These are phyloP conservation scores for Furnarius figulus DNA, from an alignment of 2,113 vertebrate species.

Conservation along the genomic window DNA sequence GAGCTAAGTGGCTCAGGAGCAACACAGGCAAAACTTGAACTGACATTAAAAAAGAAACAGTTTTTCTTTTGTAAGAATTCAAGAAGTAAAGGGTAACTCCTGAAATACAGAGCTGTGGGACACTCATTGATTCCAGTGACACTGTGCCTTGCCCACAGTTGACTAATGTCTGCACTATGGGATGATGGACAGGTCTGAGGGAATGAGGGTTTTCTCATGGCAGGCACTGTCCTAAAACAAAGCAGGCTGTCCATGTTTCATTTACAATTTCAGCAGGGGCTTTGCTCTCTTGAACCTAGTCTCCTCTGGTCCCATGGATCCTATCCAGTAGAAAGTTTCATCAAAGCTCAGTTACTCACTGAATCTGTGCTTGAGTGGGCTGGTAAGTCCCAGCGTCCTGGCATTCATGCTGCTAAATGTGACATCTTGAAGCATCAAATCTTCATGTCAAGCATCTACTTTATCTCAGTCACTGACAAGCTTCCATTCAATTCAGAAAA, in stretches of 20 bases:
- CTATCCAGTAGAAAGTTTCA: not conserved
- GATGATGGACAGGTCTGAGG: not conserved
- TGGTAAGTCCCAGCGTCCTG: fast-evolving
- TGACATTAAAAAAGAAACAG: not conserved
- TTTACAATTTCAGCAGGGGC: not conserved
- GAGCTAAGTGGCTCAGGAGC: not conserved
- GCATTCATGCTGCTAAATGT: not conserved
- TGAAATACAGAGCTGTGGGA: not conserved
- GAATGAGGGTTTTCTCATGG: not conserved
- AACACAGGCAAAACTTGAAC: not conserved
- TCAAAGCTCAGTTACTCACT: not conserved
- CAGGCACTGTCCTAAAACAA: not conserved
- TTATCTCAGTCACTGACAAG: not conserved
- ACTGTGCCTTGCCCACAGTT: not conserved
- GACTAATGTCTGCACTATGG: not conserved
- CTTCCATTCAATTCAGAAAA: not conserved
- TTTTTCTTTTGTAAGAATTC: not conserved
- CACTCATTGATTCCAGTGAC: not conserved
- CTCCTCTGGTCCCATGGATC: not conserved
- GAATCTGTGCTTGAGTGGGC: not conserved
- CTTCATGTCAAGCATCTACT: not conserved
- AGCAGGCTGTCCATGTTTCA: not conserved
- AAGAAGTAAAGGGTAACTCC: not conserved
- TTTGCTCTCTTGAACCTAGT: not conserved
- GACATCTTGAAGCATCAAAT: not conserved